These are phyloP conservation scores for Hermodice carunculata DNA, from an alignment of 2,888 invertebrate species.

Conservation along the genomic window DNA sequence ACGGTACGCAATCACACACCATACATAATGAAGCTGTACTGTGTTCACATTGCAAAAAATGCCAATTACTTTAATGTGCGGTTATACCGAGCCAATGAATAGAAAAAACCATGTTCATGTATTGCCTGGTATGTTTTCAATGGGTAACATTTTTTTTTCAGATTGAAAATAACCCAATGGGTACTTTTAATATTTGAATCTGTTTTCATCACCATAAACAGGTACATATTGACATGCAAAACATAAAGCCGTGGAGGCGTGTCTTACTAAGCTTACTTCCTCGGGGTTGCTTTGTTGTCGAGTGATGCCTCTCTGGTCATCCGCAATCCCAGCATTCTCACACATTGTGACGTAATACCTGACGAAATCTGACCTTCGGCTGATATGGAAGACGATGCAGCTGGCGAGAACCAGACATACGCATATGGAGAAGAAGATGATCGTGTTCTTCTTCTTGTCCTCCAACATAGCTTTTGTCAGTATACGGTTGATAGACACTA, in stretches of 20 bases:
- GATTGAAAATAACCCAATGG: too few species aligned
- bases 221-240: background rate
- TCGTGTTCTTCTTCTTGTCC: constrained; percentile 82
- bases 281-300: constrained; percentile 79
- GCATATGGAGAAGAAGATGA: constrained; percentile 87
- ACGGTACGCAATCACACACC: too few species aligned
- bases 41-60: too few species aligned
- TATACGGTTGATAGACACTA: constrained; percentile 88
- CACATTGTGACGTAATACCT: constrained; percentile 84
- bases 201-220: too few species aligned
- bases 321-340: constrained; percentile 64
- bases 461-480: constrained; percentile 85
- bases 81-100: too few species aligned
- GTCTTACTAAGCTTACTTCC: constrained; percentile 82
- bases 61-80: too few species aligned
- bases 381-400: constrained; percentile 82
- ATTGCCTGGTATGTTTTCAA: too few species aligned
- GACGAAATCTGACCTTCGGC: constrained; percentile 85
- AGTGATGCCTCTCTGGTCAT: constrained; percentile 77
- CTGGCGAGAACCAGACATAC: constrained; percentile 83
- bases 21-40: too few species aligned
- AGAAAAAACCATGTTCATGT: too few species aligned
- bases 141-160: too few species aligned
- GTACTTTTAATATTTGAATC: too few species aligned
- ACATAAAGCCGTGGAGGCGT: background rate